Conservation (phyloP, 2,113 vertebrate genomes). For the Eleginops maclovinus region DNA sequence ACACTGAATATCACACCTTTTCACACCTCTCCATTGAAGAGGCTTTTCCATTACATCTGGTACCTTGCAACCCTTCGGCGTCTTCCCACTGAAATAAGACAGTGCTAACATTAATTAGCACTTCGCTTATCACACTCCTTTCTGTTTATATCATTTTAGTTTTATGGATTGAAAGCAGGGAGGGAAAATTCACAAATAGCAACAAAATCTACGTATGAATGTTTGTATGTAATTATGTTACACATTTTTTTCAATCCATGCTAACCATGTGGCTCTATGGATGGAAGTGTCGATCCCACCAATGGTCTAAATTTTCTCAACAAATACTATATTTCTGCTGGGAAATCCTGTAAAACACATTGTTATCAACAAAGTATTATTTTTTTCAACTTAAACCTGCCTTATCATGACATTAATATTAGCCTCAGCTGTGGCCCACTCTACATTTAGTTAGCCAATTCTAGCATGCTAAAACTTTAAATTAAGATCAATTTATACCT, state of each 20-base stretch:
- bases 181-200: neutral
- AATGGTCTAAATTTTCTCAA: neutral
- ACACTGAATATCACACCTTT: slow-evolving; percentile 2
- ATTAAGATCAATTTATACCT: neutral
- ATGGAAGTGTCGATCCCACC: neutral
- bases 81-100: slow-evolving; percentile 2
- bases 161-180: neutral
- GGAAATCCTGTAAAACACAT: neutral
- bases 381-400: neutral
- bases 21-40: neutral
- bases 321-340: neutral
- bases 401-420: neutral
- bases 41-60: neutral
- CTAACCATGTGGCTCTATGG: neutral
- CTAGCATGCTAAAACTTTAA: too few species aligned
- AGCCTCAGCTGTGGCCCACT: neutral
- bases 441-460: neutral
- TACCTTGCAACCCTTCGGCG: neutral
- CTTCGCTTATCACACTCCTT: neutral
- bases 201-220: neutral
- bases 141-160: slow-evolving; percentile 2
- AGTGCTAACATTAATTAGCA: neutral
- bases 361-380: too few species aligned
- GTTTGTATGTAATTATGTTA: too few species aligned
- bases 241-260: neutral